These are phyloP conservation scores for Bos indicus DNA, from an alignment of 2,113 vertebrate genomes.

Conservation along the genomic window DNA sequence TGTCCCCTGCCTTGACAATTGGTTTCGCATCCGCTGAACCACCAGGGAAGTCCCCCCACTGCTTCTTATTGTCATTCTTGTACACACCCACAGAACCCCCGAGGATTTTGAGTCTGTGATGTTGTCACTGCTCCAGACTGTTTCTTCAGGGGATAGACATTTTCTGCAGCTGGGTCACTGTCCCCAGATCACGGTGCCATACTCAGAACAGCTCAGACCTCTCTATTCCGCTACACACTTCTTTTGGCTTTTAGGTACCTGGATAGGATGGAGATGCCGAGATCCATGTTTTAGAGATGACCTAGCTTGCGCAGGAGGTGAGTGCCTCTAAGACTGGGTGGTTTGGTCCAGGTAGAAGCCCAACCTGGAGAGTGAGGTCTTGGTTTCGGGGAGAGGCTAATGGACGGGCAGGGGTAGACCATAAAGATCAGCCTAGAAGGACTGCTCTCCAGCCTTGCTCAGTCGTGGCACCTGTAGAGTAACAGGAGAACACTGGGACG, in stretches of 20 bases:
- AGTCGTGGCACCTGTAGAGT: background rate
- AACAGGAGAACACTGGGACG: background rate
- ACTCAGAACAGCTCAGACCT: background rate
- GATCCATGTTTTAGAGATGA: background rate
- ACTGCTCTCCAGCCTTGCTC: background rate
- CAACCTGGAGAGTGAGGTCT: background rate
- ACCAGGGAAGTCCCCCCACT: background rate
- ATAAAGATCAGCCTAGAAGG: background rate
- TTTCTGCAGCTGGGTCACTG: background rate
- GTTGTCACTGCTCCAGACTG: background rate
- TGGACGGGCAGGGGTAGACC: background rate
- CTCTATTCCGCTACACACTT: background rate
- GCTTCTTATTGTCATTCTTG: background rate
- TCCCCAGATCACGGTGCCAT: background rate
- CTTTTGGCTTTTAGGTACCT: background rate
- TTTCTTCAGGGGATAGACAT: background rate
- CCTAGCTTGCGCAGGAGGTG: background rate
- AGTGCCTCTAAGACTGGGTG: background rate
- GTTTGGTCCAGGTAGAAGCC: background rate
- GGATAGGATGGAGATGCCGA: background rate
- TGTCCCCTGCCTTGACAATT: background rate
- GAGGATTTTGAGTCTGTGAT: background rate
- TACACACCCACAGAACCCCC: background rate
- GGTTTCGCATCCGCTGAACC: background rate
- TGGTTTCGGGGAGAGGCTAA: background rate